These are phyloP conservation scores for Cryptotermes secundus DNA, from an alignment of 1,140 invertebrate genomes.

Conservation along the genomic window DNA sequence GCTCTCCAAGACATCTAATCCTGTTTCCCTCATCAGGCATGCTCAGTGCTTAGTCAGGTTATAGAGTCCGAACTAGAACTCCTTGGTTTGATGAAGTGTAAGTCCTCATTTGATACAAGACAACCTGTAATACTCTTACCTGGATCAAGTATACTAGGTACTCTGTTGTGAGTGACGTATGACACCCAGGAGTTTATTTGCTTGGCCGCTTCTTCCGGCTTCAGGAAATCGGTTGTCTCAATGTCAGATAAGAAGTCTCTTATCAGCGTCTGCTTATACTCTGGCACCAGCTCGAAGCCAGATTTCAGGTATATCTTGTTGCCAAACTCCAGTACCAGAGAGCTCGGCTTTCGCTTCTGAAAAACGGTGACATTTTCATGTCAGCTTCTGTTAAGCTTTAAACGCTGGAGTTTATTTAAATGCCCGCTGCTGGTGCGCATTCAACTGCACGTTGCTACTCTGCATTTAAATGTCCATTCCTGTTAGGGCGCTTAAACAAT, in stretches of 20 bases:
- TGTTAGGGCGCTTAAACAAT: too few relatives aligned
- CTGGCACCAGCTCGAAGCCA: slow-evolving; percentile 38
- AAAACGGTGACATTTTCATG: not conserved
- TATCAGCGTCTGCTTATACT: slow-evolving; percentile 37
- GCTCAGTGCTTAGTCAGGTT: too few relatives aligned
- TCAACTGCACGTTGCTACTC: too few relatives aligned
- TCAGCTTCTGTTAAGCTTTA: too few relatives aligned
- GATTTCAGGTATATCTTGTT: slow-evolving; percentile 46
- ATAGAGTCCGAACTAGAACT: too few relatives aligned
- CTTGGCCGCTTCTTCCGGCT: slow-evolving; percentile 37
- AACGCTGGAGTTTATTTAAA: too few relatives aligned
- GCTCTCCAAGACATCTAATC: too few relatives aligned
- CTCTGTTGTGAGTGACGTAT: slow-evolving; percentile 47
- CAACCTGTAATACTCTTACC: slow-evolving; percentile 31
- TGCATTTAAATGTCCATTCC: too few relatives aligned
- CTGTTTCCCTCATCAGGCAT: too few relatives aligned
- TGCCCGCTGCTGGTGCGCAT: too few relatives aligned
- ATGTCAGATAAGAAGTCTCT: slow-evolving; percentile 39
- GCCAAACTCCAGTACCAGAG: slow-evolving; percentile 43
- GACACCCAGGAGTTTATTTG: slow-evolving; percentile 51
- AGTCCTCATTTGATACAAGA: too few relatives aligned
- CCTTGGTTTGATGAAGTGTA: too few relatives aligned
- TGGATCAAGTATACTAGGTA: slow-evolving; percentile 46
- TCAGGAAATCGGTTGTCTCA: slow-evolving; percentile 41
- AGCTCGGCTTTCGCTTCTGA: slow-evolving; percentile 24